Evolutionary conservation across 2,113 vertebrate species (phyloP), one percentile per base, ranked within the genome.

Genomic region (Agelaius tricolor): DNA sequence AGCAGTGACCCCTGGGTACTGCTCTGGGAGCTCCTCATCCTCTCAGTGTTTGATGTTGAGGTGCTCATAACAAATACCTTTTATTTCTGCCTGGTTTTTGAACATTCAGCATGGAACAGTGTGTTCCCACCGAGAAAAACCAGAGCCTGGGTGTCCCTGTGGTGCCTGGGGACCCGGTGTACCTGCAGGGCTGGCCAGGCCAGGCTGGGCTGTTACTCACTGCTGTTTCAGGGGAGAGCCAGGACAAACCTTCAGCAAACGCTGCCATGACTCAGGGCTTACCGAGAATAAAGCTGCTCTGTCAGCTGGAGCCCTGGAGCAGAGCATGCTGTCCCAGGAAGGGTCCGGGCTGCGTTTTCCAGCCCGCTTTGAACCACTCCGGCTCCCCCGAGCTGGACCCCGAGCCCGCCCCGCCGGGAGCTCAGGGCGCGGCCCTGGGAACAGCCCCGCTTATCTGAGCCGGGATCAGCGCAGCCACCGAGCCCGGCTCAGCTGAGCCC

Each of bases 381-480:
- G 0, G 0, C 33, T 41, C 21, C 63, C 59, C 75, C 0, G n/a
- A 16, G 44, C 5, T 3, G 65, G 41, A 4, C 41, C 11, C 15
- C 1, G 35, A 52, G 78, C 83, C 41, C 10, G 9, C 59, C 55
- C 37, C 10, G 8, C 59, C 51, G 16, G 0, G 13, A 79, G 69
- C 84, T 55, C 77, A 15, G 73, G 89, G 81, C 6, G 84, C 0
- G 26, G 87, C 35, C 76, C 24, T 41, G 71, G 2, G 43, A 55
- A 5, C 2, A 6, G 24, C 71, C n/a, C 43, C 13, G 26, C 3
- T 74, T 96, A 84, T 96, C 92, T 28, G 7, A 2, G 61, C 80
- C 33, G 89, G 46, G 63, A 95, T 94, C 89, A 21, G 59, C 43
- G 43, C 86, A 89, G 87, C 54, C 54, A 15, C 54, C 22, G 66